These are phyloP conservation scores for Athalia rosae DNA, from an alignment of 2,888 invertebrate genomes.

Conservation along the genomic window DNA sequence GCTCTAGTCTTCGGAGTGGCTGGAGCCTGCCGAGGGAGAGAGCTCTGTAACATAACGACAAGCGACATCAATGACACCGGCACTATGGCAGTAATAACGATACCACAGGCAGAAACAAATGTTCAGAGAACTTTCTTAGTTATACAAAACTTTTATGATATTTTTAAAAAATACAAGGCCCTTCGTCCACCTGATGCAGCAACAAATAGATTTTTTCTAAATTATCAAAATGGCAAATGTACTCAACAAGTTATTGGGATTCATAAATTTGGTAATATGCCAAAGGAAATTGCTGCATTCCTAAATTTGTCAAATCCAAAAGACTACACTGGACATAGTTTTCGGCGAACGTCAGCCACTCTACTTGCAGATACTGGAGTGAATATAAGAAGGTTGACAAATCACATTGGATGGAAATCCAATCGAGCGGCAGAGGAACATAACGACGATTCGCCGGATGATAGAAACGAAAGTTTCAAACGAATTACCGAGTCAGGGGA, in stretches of 20 bases:
- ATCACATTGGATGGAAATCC: slow-evolving; percentile 49
- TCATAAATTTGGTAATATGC: slow-evolving; percentile 54
- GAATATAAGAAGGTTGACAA: slow-evolving; percentile 48
- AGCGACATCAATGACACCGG: background rate
- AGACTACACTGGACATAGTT: slow-evolving; percentile 52
- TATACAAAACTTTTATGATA: slow-evolving; percentile 30
- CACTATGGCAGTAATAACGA: slow-evolving; percentile 12
- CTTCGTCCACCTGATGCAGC: slow-evolving; percentile 47
- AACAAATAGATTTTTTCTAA: slow-evolving; percentile 47
- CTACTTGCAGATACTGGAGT: slow-evolving; percentile 51
- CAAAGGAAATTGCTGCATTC: slow-evolving; percentile 52
- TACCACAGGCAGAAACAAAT: slow-evolving; percentile 45
- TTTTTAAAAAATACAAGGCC: slow-evolving; percentile 43
- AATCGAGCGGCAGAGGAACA: slow-evolving; percentile 47
- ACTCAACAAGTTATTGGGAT: slow-evolving; percentile 50
- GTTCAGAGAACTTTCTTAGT: slow-evolving; percentile 46
- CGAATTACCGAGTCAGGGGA: too few species aligned
- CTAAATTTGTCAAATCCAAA: slow-evolving; percentile 51
- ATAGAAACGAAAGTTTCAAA: background rate
- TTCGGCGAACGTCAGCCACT: slow-evolving; percentile 52
- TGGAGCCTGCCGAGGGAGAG: background rate
- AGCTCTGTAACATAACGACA: background rate
- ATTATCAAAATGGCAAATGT: slow-evolving; percentile 53
- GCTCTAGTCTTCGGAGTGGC: background rate
- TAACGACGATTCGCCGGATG: slow-evolving; percentile 37